phyloP scores from a whole-genome alignment of 1,140 invertebrate species.

The Heterodera schachtii region DNA sequence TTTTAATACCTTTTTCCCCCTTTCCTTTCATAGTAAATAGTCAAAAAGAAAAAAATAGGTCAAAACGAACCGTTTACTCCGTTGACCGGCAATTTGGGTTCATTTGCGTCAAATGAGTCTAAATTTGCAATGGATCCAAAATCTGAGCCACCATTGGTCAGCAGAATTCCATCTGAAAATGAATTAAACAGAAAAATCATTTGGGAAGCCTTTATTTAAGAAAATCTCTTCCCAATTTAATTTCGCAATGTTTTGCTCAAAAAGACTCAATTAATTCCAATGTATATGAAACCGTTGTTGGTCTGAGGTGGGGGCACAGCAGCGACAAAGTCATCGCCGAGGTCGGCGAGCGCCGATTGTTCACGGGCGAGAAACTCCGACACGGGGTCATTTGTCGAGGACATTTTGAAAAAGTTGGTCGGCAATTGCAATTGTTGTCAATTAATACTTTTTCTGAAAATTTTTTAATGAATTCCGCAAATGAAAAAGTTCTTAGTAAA shows the following conservation, averaged over 20 bases:
- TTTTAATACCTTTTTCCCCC: neutral
- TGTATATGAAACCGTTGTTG: constrained; percentile 23
- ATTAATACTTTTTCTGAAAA: too few species aligned
- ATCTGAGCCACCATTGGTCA: constrained; percentile 32
- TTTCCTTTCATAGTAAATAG: neutral
- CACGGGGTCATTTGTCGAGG: constrained; percentile 43
- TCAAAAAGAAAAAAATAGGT: too few species aligned
- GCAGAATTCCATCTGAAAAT: neutral
- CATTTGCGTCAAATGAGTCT: constrained; percentile 22
- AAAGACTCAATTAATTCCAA: too few species aligned
- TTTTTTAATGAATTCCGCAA: too few species aligned
- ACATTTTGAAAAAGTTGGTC: neutral
- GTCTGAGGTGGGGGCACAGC: neutral
- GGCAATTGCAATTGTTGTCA: neutral
- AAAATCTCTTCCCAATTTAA: too few species aligned
- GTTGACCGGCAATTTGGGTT: neutral
- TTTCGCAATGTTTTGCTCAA: too few species aligned
- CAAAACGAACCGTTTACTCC: constrained; percentile 4
- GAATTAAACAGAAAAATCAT: neutral
- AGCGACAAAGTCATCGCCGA: constrained; percentile 39
- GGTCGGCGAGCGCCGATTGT: constrained; percentile 49
- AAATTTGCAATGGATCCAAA: constrained; percentile 51
- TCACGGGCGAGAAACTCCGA: constrained; percentile 57
- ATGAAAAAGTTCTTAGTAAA: too few species aligned
- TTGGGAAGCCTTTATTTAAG: neutral